Percentiles rank a stretch among this genome's conserved stretches.
Conservation (phyloP, 2,888 invertebrate genomes). For the Sceliomorpha sp. region DNA sequence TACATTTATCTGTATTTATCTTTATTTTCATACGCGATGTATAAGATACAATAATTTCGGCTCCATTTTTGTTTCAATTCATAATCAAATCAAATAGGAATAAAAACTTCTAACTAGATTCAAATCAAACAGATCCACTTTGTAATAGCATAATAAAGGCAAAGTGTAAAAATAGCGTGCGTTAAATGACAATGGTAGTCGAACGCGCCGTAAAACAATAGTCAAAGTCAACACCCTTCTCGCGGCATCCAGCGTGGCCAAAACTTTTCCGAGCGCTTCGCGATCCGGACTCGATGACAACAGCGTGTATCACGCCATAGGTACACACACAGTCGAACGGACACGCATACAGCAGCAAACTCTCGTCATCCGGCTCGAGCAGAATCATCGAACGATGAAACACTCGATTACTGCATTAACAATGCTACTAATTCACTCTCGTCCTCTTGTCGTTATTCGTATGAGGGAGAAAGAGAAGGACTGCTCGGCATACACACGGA, state of each 20-base stretch:
- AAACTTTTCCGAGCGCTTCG: constrained; percentile 29
- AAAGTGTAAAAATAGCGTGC: constrained; percentile 38
- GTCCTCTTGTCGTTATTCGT: constrained; percentile 28
- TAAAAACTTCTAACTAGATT: constrained; percentile 22
- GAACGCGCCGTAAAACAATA: constrained; percentile 15
- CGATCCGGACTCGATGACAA: constrained; percentile 40
- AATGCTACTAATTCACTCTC: constrained; percentile 69
- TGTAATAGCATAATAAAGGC: constrained; percentile 48
- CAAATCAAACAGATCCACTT: constrained; percentile 35
- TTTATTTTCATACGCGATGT: no score
- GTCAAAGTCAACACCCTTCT: constrained; percentile 4
- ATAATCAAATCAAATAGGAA: no score
- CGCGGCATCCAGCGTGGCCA: constrained; percentile 1
- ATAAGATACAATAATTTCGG: no score
- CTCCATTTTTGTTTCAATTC: no score
- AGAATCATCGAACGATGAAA: constrained; percentile 76
- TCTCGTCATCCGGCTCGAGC: constrained; percentile 62
- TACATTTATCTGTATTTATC: no score
- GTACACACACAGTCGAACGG: constrained; percentile 22
- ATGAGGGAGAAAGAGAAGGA: constrained; percentile 7
- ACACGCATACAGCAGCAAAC: constrained; percentile 50
- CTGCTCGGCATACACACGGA: constrained; percentile 25
- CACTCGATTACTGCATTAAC: constrained; percentile 77
- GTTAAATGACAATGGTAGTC: constrained; percentile 26
- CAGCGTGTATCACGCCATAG: constrained; percentile 39